Evolutionary conservation across 2,888 invertebrate species (phyloP), one percentile per base, ranked within the genome.

Genomic region (Drosophila stalkeri): DNA sequence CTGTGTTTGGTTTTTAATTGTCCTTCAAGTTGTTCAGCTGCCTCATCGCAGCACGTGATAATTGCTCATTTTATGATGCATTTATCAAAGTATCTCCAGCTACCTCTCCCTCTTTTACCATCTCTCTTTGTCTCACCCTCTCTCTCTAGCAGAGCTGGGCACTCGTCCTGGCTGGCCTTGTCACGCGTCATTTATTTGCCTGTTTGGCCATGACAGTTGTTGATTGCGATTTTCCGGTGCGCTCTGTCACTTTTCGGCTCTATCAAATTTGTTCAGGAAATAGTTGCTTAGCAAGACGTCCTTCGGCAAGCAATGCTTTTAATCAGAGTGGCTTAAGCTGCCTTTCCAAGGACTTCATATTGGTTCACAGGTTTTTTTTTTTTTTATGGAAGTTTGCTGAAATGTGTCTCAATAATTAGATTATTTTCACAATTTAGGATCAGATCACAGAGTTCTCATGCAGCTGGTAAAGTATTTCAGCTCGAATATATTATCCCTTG

Each of bases 1-100:
- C 78, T 81, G 71, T 89, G 85, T 90, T 86, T 89, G 88, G 77
- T 82, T 87, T 90, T 89, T 88, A 90, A 88, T 89, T 90, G 90
- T 82, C 77, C 76, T 78, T 43, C 65, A 60, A 72, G 72, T 60
- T 64, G 41, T 67, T 78, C 65, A 77, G 69, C 72, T 75, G 75
- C 62, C 71, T 68, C 60, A 54, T 27, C 75, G 80, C 72, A 75
- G 90, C 89, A 90, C 89, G 87, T 88, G 90, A 88, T 88, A 88
- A 88, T 88, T 88, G 87, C 90, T 87, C 83, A 87, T 90, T 87
- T 87, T 87, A 89, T 87, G 90, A 82, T 64, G 88, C 90, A 90
- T 87, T 90, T 90, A 80, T 87, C 90, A 89, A 87, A 80, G 80
- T 81, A 68, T 70, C 68, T 67, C 78, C 70, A 81, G 74, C 51